A percentile compares a stretch with the other conserved stretches of the same genome.
phyloP scores from a whole-genome alignment of 2,888 invertebrate genomes.

The Petrophora chlorosata region DNA sequence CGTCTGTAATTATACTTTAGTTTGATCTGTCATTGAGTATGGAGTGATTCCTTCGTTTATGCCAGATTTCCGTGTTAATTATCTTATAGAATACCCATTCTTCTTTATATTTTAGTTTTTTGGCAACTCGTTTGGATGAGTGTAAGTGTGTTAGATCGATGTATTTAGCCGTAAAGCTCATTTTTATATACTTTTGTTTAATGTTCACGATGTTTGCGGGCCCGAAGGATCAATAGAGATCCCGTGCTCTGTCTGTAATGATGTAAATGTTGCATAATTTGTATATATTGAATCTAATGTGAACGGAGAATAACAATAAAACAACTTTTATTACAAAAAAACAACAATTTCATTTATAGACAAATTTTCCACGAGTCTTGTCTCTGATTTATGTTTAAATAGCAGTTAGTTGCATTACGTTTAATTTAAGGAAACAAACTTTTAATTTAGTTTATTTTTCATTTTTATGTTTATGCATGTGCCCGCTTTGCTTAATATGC shows the following conservation, averaged over 20 bases:
- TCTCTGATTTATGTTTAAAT: constrained; percentile 66
- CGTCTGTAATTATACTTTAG: constrained; percentile 11
- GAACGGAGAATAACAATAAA: constrained; percentile 76
- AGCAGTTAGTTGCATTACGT: constrained; percentile 61
- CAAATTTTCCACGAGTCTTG: constrained; percentile 64
- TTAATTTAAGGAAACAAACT: constrained; percentile 53
- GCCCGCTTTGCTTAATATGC: constrained; percentile 61
- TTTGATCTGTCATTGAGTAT: too few relatives aligned
- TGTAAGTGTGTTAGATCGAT: constrained; percentile 17
- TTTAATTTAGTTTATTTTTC: constrained; percentile 45
- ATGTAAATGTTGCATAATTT: constrained; percentile 81
- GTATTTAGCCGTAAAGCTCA: constrained; percentile 50
- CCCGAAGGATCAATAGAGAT: constrained; percentile 19
- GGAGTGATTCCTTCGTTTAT: too few relatives aligned
- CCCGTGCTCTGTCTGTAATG: constrained; percentile 59
- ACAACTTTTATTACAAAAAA: constrained; percentile 79
- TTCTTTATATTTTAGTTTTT: constrained; percentile 14
- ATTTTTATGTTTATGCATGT: constrained; percentile 56
- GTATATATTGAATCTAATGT: constrained; percentile 82
- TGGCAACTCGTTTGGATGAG: constrained; percentile 8
- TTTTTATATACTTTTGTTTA: constrained; percentile 55
- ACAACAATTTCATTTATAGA: constrained; percentile 68
- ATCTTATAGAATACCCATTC: constrained; percentile 21
- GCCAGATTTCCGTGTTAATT: background rate
- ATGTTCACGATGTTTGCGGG: constrained; percentile 22